These are phyloP conservation scores for Coremacera marginata DNA, from an alignment of 2,888 invertebrate genomes.

Conservation along the genomic window DNA sequence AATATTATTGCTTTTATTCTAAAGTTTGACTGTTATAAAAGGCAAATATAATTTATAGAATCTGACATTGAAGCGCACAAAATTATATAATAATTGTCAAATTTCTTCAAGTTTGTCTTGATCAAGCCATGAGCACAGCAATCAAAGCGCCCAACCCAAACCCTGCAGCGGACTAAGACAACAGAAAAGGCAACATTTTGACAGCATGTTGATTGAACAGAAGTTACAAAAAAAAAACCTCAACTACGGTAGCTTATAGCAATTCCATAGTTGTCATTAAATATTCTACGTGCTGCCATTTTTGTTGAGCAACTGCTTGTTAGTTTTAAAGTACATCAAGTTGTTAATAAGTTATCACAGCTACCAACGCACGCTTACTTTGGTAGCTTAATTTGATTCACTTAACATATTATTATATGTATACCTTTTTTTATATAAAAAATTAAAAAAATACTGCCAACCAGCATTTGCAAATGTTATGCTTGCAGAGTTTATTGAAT, in stretches of 20 bases:
- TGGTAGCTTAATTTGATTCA: neutral
- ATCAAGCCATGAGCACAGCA: neutral
- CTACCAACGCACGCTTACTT: neutral
- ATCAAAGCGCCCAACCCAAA: conserved; percentile 12
- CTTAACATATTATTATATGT: neutral
- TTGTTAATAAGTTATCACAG: neutral
- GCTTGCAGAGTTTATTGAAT: neutral
- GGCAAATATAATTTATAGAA: no score
- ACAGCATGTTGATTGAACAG: neutral
- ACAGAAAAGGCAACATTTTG: neutral
- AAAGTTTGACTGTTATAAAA: neutral
- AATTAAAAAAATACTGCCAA: neutral
- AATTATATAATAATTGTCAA: no score
- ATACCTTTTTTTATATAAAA: neutral
- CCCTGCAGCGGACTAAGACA: neutral
- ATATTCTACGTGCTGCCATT: conserved; percentile 5
- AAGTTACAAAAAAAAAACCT: neutral
- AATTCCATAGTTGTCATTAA: neutral
- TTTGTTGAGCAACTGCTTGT: neutral
- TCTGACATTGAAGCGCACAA: neutral
- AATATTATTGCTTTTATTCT: neutral
- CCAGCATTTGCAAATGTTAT: neutral
- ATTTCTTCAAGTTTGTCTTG: no score
- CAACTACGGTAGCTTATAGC: neutral
- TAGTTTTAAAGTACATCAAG: neutral